These are phyloP conservation scores for Nephrotoma guestfalica DNA, from an alignment of 2,888 invertebrate species.

Conservation along the genomic window DNA sequence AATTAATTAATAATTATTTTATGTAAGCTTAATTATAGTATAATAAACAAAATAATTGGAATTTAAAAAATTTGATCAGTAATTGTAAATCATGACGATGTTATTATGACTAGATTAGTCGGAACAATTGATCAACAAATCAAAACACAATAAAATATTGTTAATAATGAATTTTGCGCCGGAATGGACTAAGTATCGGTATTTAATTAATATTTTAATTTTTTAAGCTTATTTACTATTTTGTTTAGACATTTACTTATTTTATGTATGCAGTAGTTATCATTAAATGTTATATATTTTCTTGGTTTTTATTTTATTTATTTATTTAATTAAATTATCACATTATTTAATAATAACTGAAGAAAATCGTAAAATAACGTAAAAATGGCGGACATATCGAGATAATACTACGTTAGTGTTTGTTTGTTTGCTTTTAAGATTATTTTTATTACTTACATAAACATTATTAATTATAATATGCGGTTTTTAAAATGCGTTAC, in stretches of 20 bases:
- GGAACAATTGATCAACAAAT: neutral
- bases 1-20: neutral
- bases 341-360: neutral
- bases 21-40: neutral
- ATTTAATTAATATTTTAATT: neutral
- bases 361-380: neutral
- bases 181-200: neutral
- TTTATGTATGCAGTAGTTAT: neutral
- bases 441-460: neutral
- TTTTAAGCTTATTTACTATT: neutral
- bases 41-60: neutral
- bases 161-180: neutral
- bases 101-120: neutral
- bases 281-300: neutral
- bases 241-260: neutral
- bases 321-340: neutral
- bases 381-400: neutral
- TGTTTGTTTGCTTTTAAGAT: neutral
- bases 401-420: neutral
- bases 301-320: neutral
- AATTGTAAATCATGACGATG: neutral
- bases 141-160: neutral
- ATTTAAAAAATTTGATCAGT: neutral
- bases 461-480: too few relatives aligned
- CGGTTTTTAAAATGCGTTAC: neutral